phyloP scores from a whole-genome alignment of 2,797 vertebrate genomes.

The Myotis pilosus region DNA sequence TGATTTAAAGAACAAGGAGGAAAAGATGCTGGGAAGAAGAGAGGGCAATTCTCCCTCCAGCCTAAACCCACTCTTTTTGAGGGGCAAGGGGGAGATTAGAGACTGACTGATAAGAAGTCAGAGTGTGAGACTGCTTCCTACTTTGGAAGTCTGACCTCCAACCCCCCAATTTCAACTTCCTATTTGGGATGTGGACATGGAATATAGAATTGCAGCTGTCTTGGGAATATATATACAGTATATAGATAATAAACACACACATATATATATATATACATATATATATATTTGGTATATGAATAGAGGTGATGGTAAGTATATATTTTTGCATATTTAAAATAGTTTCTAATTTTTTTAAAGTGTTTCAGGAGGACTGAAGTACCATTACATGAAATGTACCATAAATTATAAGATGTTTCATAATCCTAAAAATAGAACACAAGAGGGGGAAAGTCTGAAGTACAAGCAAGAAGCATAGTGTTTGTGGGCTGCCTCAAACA shows the following conservation, averaged over 20 bases:
- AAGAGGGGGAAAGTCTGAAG: not conserved
- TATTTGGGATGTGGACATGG: not conserved
- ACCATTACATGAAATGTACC: not conserved
- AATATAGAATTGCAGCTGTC: not conserved
- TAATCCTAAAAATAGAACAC: not conserved
- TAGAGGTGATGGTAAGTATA: not conserved
- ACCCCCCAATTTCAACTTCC: not conserved
- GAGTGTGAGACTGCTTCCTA: not conserved
- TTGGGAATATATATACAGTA: not conserved
- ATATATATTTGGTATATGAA: not conserved
- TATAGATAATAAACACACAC: too few species aligned
- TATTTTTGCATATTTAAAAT: constrained; percentile 1
- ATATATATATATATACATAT: too few species aligned
- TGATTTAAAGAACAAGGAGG: not conserved
- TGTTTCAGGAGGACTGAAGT: not conserved
- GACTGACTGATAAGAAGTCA: not conserved
- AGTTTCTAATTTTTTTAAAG: not conserved
- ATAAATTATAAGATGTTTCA: not conserved
- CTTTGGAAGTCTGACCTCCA: not conserved
- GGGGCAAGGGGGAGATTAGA: not conserved
- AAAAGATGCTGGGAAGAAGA: not conserved
- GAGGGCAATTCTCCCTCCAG: not conserved
- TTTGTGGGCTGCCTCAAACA: not conserved
- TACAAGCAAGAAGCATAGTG: not conserved
- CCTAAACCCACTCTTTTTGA: not conserved